A percentile compares a stretch with the other conserved stretches of the same genome.
phyloP scores from a whole-genome alignment of 2,888 invertebrate genomes.

The Phlogophora meticulosa region DNA sequence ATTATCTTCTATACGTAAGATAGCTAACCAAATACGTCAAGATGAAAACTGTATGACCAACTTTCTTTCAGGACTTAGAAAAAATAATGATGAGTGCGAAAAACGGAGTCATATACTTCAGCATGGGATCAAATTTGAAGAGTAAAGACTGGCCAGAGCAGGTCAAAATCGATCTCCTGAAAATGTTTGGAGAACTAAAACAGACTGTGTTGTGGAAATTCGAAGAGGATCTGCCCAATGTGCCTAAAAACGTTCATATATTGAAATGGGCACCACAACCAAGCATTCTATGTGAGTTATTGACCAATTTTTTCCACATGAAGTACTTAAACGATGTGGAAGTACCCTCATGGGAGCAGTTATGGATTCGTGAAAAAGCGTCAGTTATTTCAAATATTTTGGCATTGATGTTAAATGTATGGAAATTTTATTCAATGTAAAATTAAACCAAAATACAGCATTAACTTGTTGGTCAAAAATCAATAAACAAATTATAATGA shows the following conservation, averaged over 20 bases:
- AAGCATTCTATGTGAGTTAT: constrained; percentile 69
- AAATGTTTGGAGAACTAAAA: constrained; percentile 79
- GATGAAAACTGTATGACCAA: not conserved
- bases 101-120: constrained; percentile 82
- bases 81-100: constrained; percentile 75
- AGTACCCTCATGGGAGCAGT: constrained; percentile 32
- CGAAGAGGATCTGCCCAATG: constrained; percentile 75
- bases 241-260: constrained; percentile 82
- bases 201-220: constrained; percentile 87
- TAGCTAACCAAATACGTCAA: not conserved
- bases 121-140: constrained; percentile 80
- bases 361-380: constrained; percentile 19
- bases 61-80: constrained; percentile 73
- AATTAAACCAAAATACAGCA: too few relatives aligned
- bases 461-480: too few relatives aligned
- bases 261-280: constrained; percentile 82
- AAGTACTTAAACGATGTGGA: constrained; percentile 10
- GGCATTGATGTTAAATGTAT: not conserved
- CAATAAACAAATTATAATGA: too few relatives aligned
- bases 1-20: not conserved
- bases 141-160: constrained; percentile 73
- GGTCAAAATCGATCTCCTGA: constrained; percentile 70
- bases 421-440: too few relatives aligned
- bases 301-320: not conserved
- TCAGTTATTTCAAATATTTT: constrained; percentile 20